phyloP scores from a whole-genome alignment of 2,797 vertebrate species.

The Rhincodon typus region DNA sequence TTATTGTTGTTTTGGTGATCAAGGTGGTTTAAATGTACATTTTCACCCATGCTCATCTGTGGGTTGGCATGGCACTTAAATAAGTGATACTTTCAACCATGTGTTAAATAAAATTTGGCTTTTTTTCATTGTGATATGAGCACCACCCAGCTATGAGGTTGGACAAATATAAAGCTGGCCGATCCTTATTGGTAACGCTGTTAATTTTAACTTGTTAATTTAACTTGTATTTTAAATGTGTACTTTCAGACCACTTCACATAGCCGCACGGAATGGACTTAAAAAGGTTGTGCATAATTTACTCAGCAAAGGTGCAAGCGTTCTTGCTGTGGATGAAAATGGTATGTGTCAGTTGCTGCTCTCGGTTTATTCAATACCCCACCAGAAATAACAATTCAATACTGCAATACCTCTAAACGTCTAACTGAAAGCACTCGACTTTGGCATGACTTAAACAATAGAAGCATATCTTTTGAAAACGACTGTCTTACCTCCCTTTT shows the following conservation, averaged over 20 bases:
- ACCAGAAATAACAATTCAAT: conserved; percentile 14
- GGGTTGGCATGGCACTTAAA: neutral
- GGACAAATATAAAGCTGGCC: neutral
- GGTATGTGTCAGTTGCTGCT: conserved; percentile 58
- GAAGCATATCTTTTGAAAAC: neutral
- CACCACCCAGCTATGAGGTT: neutral
- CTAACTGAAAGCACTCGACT: neutral
- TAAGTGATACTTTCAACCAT: neutral
- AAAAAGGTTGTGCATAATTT: conserved; percentile 85
- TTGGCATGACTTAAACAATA: conserved; percentile 26
- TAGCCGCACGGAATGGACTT: conserved; percentile 84
- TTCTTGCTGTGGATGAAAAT: conserved; percentile 82
- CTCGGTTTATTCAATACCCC: neutral
- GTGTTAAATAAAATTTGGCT: neutral
- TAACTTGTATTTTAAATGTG: neutral
- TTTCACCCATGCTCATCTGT: neutral
- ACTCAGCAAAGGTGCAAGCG: conserved; percentile 80
- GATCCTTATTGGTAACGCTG: neutral
- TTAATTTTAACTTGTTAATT: neutral
- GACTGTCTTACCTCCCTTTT: conserved; percentile 29
- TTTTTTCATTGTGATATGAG: neutral
- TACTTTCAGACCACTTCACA: conserved; percentile 76
- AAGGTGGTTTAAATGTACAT: neutral
- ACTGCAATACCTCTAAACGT: neutral
- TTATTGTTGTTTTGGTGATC: neutral